Conservation (phyloP, 2,113 vertebrate species). For the Holacanthus passer region DNA sequence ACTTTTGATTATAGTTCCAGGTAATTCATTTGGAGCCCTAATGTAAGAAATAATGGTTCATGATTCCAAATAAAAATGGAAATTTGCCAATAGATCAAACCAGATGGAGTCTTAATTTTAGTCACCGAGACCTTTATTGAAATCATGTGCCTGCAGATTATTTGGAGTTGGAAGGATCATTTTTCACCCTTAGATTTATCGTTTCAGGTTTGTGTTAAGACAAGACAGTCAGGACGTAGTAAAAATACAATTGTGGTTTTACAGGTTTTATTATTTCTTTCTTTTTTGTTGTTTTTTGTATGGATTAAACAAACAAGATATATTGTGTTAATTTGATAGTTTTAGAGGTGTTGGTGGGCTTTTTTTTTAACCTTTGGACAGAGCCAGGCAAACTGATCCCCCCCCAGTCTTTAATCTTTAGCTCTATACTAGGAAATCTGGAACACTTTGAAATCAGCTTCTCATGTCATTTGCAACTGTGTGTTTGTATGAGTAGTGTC, state of each 20-base stretch:
- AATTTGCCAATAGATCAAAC: neutral
- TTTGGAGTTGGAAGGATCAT: too few species aligned
- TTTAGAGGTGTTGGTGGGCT: neutral
- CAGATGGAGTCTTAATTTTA: slow-evolving; percentile 4
- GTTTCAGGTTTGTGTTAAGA: neutral
- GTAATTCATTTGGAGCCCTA: slow-evolving; percentile 19
- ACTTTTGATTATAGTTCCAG: slow-evolving; percentile 25
- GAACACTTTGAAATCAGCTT: too few species aligned
- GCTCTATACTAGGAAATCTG: too few species aligned
- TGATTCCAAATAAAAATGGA: slow-evolving; percentile 13
- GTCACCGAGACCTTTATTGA: neutral
- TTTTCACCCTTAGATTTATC: too few species aligned
- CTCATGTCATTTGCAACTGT: too few species aligned
- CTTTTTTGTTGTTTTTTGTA: neutral
- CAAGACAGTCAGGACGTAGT: too few species aligned
- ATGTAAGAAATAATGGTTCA: slow-evolving; percentile 14
- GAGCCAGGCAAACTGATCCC: neutral
- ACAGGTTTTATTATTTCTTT: neutral
- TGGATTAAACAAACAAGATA: neutral
- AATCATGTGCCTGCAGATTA: neutral
- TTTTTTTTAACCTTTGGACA: too few species aligned
- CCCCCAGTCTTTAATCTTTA: too few species aligned
- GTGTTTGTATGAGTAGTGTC: too few species aligned
- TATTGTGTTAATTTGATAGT: neutral
- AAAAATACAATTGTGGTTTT: neutral